Evolutionary conservation across 2,113 vertebrate species (phyloP).

Genomic region (Xiphophorus hellerii): DNA sequence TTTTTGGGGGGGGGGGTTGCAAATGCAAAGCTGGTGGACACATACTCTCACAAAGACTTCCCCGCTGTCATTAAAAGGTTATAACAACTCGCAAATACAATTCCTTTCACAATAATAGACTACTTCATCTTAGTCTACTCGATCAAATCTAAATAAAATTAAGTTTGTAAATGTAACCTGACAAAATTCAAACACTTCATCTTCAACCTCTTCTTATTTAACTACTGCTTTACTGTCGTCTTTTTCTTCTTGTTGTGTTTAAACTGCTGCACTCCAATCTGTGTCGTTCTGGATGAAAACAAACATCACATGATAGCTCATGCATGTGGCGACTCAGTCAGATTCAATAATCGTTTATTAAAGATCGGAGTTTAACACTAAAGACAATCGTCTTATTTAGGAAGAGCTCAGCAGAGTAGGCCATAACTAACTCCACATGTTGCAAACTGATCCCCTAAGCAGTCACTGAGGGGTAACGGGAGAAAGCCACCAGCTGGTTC

Average conservation of each 20-base stretch:
- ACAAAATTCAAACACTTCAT: background rate
- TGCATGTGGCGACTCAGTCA: conserved; percentile 59
- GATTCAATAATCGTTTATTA: conserved; percentile 16
- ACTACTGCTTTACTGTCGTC: conserved; percentile 6
- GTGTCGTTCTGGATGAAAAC: conserved; percentile 25
- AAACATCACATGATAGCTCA: conserved; percentile 67
- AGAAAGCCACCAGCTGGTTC: conserved; percentile 42
- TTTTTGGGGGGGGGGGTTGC: no score
- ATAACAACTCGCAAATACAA: background rate
- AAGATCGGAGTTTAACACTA: background rate
- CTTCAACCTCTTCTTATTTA: background rate
- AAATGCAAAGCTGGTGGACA: background rate
- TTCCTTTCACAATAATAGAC: background rate
- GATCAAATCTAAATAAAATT: background rate
- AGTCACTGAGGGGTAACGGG: background rate
- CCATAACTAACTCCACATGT: conserved; percentile 33
- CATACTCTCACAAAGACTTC: background rate
- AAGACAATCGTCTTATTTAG: conserved; percentile 4
- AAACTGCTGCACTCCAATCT: conserved; percentile 29
- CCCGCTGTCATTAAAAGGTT: background rate
- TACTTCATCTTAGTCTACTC: background rate
- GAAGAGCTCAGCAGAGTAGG: background rate
- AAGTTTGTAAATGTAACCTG: background rate
- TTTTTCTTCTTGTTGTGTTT: conserved; percentile 1
- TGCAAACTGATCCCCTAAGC: conserved; percentile 16